Conservation (phyloP, 2,113 vertebrate species). For the Mus spicilegus region DNA sequence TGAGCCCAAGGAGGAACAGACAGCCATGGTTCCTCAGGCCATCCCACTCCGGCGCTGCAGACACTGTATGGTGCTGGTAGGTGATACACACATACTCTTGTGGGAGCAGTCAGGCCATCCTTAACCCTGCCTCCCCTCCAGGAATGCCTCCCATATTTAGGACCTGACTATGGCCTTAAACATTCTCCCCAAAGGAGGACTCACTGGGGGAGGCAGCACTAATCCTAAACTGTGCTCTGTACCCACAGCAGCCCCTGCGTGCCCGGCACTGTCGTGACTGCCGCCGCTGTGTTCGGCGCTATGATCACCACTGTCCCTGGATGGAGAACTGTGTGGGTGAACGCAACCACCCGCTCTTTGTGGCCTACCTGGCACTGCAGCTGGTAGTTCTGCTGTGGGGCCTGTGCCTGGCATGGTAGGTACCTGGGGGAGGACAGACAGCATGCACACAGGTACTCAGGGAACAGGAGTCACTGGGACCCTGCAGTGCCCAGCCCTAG, state of each 20-base stretch:
- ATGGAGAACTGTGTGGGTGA: constrained; percentile 97
- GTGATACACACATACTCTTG: rapidly evolving
- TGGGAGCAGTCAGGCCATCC: neutral
- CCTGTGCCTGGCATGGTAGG: constrained; percentile 92
- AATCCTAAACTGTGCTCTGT: neutral
- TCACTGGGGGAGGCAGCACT: rapidly evolving
- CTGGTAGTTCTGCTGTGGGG: constrained; percentile 94
- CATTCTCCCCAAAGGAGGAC: neutral
- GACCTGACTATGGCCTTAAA: neutral
- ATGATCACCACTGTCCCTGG: constrained; percentile 98
- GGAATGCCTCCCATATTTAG: neutral
- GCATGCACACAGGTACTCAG: rapidly evolving
- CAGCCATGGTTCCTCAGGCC: constrained; percentile 84
- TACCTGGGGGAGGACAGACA: neutral
- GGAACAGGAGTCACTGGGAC: neutral
- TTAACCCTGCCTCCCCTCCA: neutral
- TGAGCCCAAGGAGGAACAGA: constrained; percentile 87
- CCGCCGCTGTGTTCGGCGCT: constrained; percentile 94
- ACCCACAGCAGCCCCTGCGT: constrained; percentile 94
- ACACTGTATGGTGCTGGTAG: constrained; percentile 94
- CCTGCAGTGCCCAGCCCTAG: neutral
- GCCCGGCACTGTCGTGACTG: constrained; percentile 95
- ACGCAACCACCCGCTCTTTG: constrained; percentile 95
- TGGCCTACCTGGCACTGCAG: constrained; percentile 92
- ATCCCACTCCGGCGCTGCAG: constrained; percentile 91